Evolutionary conservation across 2,113 vertebrate species (phyloP).

Genomic region (Silurus meridionalis): DNA sequence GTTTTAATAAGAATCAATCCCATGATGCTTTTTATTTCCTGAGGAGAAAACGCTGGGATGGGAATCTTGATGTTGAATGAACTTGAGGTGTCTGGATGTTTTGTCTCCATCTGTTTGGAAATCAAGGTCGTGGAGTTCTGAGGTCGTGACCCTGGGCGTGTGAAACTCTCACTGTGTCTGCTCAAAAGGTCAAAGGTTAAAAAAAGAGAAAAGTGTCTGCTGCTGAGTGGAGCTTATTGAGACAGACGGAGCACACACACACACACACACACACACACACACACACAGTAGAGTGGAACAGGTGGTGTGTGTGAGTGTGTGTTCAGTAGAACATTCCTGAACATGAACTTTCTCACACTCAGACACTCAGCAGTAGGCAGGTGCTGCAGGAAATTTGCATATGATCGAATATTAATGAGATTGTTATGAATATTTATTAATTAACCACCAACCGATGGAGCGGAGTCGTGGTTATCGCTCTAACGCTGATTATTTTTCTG

Average conservation of each 20-base stretch:
- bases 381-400: not conserved
- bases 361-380: not conserved
- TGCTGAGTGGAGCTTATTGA: not conserved
- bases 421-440: not conserved
- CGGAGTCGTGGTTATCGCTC: not conserved
- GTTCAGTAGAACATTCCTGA: not conserved
- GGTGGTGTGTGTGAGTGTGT: slow-evolving; percentile 15
- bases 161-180: slow-evolving; percentile 5
- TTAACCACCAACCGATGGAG: rapidly evolving
- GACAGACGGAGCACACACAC: not conserved
- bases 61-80: not conserved
- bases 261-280: not conserved
- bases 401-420: not conserved
- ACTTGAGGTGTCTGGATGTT: not conserved
- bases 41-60: not conserved
- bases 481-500: not conserved
- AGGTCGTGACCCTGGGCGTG: slow-evolving; percentile 4
- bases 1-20: not conserved
- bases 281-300: not conserved
- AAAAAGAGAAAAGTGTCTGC: not conserved
- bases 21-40: not conserved
- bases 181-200: not conserved
- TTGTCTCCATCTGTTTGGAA: slow-evolving; percentile 10
- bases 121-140: not conserved
- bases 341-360: not conserved